Evolutionary conservation across 1,140 invertebrate genomes (phyloP), one percentile per base, ranked within the genome.

Genomic region (Onthophagus taurus): DNA sequence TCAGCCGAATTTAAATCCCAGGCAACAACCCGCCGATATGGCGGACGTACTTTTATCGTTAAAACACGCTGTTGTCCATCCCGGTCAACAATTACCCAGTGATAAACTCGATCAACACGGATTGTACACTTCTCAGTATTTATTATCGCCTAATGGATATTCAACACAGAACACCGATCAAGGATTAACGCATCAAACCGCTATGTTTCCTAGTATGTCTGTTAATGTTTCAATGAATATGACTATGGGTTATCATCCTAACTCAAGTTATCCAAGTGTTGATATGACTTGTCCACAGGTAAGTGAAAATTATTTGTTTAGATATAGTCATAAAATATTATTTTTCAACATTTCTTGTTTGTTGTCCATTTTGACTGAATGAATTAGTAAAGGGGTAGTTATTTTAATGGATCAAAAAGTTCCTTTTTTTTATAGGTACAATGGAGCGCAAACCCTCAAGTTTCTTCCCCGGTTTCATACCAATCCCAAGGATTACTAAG

Each of bases 211-310:
- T 12, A 82, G 83, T 48, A 95, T 96, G 90, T 90, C 86, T 55
- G 89, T 95, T 44, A 96, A 95, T 59, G 89, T 95, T 0, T 92
- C 89, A 43, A 94, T 95, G 91, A 93, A 92, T 63, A 95, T 95
- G 91, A 95, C 91, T 13, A 93, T 94, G 81, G 86, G 86, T 37
- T 85, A 83, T 56, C 76, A 78, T 12, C 68, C 76, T 1, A 67
- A 74, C 7, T 69, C 75, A 24, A 65, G 60, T 60, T 68, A 57
- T 76, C 61, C 63, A 65, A 18, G 67, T 64, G 59, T 71, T 64
- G 51, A 71, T 47, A 52, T 69, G 59, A 67, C 60, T 54, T 80
- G 77, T 66, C 82, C 74, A 33, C 82, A 72, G 73, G 80, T 77
- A 58, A 42, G 12, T 13, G 23, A 31, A n/a, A n/a, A n/a, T n/a